Evolutionary conservation across 2,797 vertebrate genomes (phyloP).

Genomic region (Echeneis naucrates): DNA sequence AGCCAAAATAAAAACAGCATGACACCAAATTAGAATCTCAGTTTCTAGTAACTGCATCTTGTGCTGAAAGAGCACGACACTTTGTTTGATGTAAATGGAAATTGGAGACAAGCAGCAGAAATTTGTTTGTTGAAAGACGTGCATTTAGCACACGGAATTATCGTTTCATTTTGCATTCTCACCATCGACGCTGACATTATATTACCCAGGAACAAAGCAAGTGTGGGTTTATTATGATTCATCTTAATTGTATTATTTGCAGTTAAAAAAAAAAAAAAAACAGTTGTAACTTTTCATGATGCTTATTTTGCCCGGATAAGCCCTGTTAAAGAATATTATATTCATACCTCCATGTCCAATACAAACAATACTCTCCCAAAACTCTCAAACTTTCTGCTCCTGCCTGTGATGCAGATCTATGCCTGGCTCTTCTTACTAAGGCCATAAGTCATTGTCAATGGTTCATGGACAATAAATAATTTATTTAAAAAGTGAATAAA

Average conservation of each 20-base stretch:
- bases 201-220: not conserved
- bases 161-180: not conserved
- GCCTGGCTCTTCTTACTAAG: not conserved
- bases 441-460: not conserved
- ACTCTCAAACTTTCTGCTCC: not conserved
- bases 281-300: not conserved
- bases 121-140: slow-evolving; percentile 31
- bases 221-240: not conserved
- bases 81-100: slow-evolving; percentile 40
- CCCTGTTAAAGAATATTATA: not conserved
- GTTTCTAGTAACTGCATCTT: slow-evolving; percentile 28
- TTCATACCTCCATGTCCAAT: too few relatives aligned
- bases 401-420: not conserved
- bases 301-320: not conserved
- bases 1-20: slow-evolving; percentile 42
- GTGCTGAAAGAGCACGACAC: slow-evolving; percentile 28
- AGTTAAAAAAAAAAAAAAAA: not conserved
- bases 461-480: not conserved
- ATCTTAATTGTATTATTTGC: not conserved
- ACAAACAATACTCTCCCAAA: not conserved
- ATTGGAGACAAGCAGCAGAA: slow-evolving; percentile 21
- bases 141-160: slow-evolving; percentile 20
- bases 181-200: slow-evolving; percentile 5
- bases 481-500: not conserved
- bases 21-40: slow-evolving; percentile 59